Evolutionary conservation across 2,113 vertebrate species (phyloP).

Genomic region (Hippocampus abdominalis): DNA sequence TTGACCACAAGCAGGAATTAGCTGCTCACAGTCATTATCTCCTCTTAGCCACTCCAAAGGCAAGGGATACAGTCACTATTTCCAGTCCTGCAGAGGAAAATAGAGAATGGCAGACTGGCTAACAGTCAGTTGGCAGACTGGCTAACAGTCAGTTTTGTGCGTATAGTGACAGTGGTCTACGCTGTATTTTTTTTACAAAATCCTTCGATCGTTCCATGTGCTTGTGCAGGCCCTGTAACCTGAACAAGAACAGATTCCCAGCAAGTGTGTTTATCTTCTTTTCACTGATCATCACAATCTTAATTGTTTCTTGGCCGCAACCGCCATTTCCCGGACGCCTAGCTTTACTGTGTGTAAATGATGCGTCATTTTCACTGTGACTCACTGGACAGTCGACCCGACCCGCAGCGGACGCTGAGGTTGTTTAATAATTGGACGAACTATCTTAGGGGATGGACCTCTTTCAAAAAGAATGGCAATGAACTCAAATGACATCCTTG

Average conservation of each 20-base stretch:
- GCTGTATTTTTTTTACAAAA: not conserved
- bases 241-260: too few relatives aligned
- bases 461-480: not conserved
- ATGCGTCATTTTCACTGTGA: conserved; percentile 6
- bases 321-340: not conserved
- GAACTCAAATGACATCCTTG: not conserved
- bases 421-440: not conserved
- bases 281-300: not conserved
- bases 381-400: not conserved
- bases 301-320: not conserved
- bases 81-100: conserved; percentile 49
- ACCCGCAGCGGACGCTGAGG: not conserved
- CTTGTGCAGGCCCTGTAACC: too few relatives aligned
- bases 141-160: conserved; percentile 29
- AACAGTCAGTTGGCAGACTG: conserved; percentile 26
- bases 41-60: conserved; percentile 25
- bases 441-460: not conserved
- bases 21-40: conserved; percentile 20
- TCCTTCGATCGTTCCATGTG: not conserved
- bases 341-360: not conserved
- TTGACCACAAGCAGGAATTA: conserved; percentile 41
- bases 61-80: conserved; percentile 40
- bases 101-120: conserved; percentile 35
- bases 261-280: not conserved
- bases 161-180: not conserved